A percentile compares a stretch with the other conserved stretches of the same genome.
These are phyloP conservation scores for Linnaemya vulpina DNA, from an alignment of 2,888 invertebrate genomes.

Conservation along the genomic window DNA sequence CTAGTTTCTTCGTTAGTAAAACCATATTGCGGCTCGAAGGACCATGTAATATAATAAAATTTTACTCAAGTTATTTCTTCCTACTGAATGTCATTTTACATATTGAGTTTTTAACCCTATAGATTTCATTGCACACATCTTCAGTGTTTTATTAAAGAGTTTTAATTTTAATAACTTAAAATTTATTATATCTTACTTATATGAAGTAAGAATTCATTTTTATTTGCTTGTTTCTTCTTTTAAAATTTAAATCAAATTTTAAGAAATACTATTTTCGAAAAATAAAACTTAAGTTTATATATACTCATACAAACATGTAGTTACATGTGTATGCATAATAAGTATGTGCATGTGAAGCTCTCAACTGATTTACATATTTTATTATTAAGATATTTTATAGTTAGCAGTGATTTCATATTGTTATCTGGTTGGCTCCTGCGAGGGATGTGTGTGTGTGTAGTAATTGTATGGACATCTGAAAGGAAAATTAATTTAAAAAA, in stretches of 20 bases:
- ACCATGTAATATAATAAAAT: too few species aligned
- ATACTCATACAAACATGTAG: background rate
- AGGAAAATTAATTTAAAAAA: too few species aligned
- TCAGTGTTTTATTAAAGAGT: too few species aligned
- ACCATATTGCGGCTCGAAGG: too few species aligned
- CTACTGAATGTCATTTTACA: too few species aligned
- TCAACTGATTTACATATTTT: constrained; percentile 67
- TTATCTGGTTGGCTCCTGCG: background rate
- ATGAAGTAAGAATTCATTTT: background rate
- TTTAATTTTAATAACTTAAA: too few species aligned
- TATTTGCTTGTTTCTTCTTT: background rate
- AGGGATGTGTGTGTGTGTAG: constrained; percentile 1
- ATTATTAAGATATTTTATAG: constrained; percentile 56
- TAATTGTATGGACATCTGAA: background rate
- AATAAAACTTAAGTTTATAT: background rate
- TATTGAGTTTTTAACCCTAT: too few species aligned
- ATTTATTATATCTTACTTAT: too few species aligned
- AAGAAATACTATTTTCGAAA: background rate
- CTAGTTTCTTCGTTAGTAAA: too few species aligned
- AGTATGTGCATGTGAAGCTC: constrained; percentile 27
- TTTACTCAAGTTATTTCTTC: too few species aligned
- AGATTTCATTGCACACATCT: too few species aligned
- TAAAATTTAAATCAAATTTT: background rate
- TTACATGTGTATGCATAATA: background rate
- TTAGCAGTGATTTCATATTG: constrained; percentile 61